These are phyloP conservation scores for Phalera bucephala DNA, from an alignment of 2,888 invertebrate species.

Conservation along the genomic window DNA sequence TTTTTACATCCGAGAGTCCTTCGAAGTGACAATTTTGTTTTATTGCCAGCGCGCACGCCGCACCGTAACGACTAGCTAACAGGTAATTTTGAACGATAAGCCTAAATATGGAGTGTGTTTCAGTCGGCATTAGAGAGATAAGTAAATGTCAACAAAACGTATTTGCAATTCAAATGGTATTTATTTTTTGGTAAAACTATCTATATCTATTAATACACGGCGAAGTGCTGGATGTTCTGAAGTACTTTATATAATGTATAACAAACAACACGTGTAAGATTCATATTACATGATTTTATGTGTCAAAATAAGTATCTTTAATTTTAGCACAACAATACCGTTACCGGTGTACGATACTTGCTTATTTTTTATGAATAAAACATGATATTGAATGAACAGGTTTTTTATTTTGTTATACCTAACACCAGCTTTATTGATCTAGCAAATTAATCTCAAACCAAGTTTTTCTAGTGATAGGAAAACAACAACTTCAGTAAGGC, in stretches of 20 bases:
- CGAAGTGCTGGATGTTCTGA: background rate
- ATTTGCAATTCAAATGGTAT: background rate
- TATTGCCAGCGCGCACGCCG: constrained; percentile 33
- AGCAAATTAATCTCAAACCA: no score
- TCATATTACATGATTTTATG: background rate
- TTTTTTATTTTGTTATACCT: no score
- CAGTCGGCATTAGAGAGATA: constrained; percentile 10
- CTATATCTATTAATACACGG: background rate
- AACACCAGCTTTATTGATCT: no score
- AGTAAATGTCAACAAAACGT: constrained; percentile 8
- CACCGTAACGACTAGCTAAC: constrained; percentile 31
- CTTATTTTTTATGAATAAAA: no score
- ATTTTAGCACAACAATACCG: background rate
- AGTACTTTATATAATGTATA: no score
- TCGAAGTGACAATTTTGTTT: constrained; percentile 53
- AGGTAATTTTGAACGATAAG: constrained; percentile 24
- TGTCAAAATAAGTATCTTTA: background rate
- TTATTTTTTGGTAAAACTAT: no score
- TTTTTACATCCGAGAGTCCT: constrained; percentile 48
- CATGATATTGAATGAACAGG: no score
- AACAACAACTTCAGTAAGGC: background rate
- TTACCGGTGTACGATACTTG: no score
- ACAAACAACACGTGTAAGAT: no score
- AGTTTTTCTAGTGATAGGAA: no score
- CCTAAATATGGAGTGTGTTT: constrained; percentile 11